A percentile compares a stretch with the other conserved stretches of the same genome.
phyloP scores from a whole-genome alignment of 2,797 vertebrate species.

The Rhyacichthys aspro region DNA sequence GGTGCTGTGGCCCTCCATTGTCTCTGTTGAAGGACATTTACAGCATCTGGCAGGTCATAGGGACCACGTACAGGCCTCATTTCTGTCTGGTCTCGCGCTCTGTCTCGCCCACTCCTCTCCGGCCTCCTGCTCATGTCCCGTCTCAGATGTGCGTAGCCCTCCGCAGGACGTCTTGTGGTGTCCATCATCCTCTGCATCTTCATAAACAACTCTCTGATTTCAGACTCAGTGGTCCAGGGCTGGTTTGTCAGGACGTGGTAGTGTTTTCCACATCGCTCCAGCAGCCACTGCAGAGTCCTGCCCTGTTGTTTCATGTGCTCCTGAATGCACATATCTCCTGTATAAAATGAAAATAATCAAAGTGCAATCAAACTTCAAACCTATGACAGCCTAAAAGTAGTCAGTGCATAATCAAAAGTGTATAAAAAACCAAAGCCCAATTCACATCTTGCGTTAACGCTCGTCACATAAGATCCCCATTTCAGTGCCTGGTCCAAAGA shows the following conservation, averaged over 20 bases:
- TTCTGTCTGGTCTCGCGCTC: constrained; percentile 1
- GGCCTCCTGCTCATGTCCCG: background rate
- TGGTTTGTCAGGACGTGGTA: constrained; percentile 36
- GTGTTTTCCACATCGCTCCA: constrained; percentile 55
- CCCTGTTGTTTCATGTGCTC: constrained; percentile 33
- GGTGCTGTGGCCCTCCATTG: background rate
- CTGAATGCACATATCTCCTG: constrained; percentile 21
- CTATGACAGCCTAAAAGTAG: too few relatives aligned
- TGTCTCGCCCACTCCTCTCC: background rate
- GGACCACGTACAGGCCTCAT: constrained; percentile 5
- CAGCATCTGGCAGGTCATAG: background rate
- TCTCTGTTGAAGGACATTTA: background rate
- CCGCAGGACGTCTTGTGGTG: background rate
- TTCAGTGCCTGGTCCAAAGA: too few relatives aligned
- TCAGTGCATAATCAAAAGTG: too few relatives aligned
- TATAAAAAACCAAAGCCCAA: too few relatives aligned
- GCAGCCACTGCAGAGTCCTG: constrained; percentile 36
- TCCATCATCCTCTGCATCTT: constrained; percentile 37
- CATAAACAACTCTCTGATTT: constrained; percentile 29
- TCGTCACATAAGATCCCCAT: too few relatives aligned
- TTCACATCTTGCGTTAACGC: too few relatives aligned
- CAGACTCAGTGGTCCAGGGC: background rate
- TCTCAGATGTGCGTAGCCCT: constrained; percentile 18
- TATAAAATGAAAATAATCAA: background rate
- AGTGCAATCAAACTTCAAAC: too few relatives aligned